Evolutionary conservation across 2,113 vertebrate genomes (phyloP), one percentile per base, ranked within the genome.

Genomic region (Numida meleagris): DNA sequence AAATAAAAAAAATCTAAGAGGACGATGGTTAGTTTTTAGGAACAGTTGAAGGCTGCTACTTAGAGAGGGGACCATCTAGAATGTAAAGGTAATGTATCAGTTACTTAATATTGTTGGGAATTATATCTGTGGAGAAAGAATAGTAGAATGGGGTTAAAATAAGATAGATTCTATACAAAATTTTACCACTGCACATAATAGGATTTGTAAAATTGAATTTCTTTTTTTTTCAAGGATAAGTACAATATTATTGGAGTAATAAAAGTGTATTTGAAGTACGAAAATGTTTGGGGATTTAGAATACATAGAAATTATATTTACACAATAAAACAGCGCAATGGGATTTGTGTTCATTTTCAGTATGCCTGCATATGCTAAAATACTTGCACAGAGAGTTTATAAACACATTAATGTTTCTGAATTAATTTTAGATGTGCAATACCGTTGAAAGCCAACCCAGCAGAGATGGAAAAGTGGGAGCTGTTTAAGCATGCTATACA

Each of bases 291-390:
- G 13, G 31, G 51, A 76, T 75, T 84, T 82, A 80, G 53, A 77
- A 65, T 73, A 59, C 67, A 90, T 90, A 72, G 73, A 88, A 95
- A 74, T 65, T 78, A 38, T 82, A 82, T 88, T 90, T 95, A 76
- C 80, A 75, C 93, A 90, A 43, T 91, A 88, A 72, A 89, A 66
- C 31, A 40, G 62, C 36, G 51, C 11, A 12, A 24, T 87, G 76
- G 36, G 67, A 66, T 82, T 93, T 91, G 70, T 65, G 67, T 55
- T 85, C 4, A 38, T 84, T 96, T 84, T 94, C 67, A 89, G 38
- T 70, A 86, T 5, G 7, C 57, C 40, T 80, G 34, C 61, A 34
- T 68, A 43, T 84, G 25, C 58, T 84, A 94, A 92, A 90, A 79
- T 90, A 65, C 31, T 86, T 85, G 63, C 66, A 93, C 50, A 70